A percentile compares a stretch with the other conserved stretches of the same genome.
Conservation (phyloP, 2,888 invertebrate species). For the Heteropelma amictum region DNA sequence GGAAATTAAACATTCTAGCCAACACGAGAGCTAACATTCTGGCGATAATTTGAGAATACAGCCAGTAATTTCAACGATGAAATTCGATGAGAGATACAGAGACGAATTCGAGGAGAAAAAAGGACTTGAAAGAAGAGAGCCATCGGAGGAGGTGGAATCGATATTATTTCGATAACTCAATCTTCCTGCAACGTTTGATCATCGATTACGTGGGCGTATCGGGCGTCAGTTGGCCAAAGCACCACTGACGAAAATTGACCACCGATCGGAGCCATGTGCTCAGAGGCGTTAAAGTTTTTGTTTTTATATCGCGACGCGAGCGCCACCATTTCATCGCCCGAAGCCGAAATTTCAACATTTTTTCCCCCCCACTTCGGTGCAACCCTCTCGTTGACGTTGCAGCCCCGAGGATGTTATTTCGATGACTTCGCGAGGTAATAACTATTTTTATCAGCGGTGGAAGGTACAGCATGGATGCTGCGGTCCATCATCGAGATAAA, state of each 20-base stretch:
- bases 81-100: too few relatives aligned
- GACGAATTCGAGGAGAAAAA: too few relatives aligned
- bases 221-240: conserved; percentile 46
- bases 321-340: conserved; percentile 34
- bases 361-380: conserved; percentile 8
- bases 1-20: too few relatives aligned
- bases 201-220: conserved; percentile 55
- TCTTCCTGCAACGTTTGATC: conserved; percentile 32
- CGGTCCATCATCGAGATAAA: conserved; percentile 42
- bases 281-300: conserved; percentile 4
- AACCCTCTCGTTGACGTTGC: conserved; percentile 1
- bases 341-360: conserved; percentile 3
- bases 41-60: too few relatives aligned
- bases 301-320: conserved; percentile 52
- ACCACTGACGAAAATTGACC: conserved; percentile 34
- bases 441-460: conserved; percentile 55
- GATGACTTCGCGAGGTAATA: conserved; percentile 63
- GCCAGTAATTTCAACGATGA: too few relatives aligned
- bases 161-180: conserved; percentile 54
- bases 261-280: conserved; percentile 23
- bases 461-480: conserved; percentile 43
- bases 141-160: conserved; percentile 16
- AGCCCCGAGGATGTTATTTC: conserved; percentile 68
- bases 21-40: too few relatives aligned
- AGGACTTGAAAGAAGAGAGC: too few relatives aligned